Conservation (phyloP, 2,888 invertebrate genomes). For the Melikaiella ostensackeni region DNA sequence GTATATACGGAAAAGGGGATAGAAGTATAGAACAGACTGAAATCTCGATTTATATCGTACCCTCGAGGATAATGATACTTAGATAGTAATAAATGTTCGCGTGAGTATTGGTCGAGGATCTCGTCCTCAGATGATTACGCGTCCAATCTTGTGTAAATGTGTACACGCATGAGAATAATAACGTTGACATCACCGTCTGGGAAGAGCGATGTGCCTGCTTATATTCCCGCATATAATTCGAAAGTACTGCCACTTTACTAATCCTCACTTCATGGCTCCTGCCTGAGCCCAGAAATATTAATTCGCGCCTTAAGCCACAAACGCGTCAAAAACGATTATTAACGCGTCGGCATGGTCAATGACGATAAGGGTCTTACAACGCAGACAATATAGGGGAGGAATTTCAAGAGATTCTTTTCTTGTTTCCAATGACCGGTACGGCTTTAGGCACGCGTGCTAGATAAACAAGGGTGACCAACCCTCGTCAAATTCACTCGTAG, state of each 20-base stretch:
- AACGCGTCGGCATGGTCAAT: slow-evolving; percentile 65
- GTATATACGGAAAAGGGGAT: neutral
- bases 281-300: slow-evolving; percentile 59
- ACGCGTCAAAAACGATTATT: slow-evolving; percentile 62
- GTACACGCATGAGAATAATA: slow-evolving; percentile 12
- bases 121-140: neutral
- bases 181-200: slow-evolving; percentile 49
- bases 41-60: slow-evolving; percentile 56
- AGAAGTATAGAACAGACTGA: slow-evolving; percentile 42
- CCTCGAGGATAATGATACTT: slow-evolving; percentile 52
- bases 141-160: slow-evolving; percentile 11
- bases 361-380: slow-evolving; percentile 70
- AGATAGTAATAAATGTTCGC: slow-evolving; percentile 64
- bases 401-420: slow-evolving; percentile 19
- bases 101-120: slow-evolving; percentile 52
- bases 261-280: slow-evolving; percentile 60
- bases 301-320: slow-evolving; percentile 59
- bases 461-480: slow-evolving; percentile 33
- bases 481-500: slow-evolving; percentile 18
- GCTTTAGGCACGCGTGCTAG: slow-evolving; percentile 28
- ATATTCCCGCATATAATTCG: slow-evolving; percentile 52
- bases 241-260: slow-evolving; percentile 47
- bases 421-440: slow-evolving; percentile 19
- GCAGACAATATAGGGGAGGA: slow-evolving; percentile 46
- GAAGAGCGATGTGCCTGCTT: slow-evolving; percentile 55